These are phyloP conservation scores for Dolichoris vasculosae DNA, from an alignment of 1,140 invertebrate species.

Conservation along the genomic window DNA sequence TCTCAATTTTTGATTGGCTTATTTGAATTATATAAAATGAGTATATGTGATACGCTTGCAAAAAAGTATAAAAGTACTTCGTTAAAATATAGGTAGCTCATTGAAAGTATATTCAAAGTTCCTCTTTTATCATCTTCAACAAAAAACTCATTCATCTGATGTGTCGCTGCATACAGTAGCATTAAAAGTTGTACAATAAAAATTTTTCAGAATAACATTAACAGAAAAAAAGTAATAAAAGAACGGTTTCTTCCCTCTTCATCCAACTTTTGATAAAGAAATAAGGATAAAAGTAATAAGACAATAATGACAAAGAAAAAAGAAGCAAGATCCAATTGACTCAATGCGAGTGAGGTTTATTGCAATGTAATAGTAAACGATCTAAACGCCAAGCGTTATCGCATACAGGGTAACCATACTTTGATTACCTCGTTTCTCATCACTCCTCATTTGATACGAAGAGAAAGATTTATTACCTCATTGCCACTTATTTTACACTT, in stretches of 20 bases:
- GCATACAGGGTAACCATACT: slow-evolving; percentile 40
- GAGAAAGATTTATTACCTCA: slow-evolving; percentile 43
- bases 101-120: neutral
- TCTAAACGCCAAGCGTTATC: slow-evolving; percentile 41
- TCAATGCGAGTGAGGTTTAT: slow-evolving; percentile 21
- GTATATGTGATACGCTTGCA: neutral
- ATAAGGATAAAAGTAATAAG: neutral
- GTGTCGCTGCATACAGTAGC: neutral
- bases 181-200: neutral
- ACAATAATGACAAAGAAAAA: neutral
- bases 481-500: neutral
- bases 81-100: neutral
- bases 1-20: neutral
- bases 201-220: neutral
- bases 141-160: neutral
- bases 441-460: slow-evolving; percentile 6
- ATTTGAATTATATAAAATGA: neutral
- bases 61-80: neutral
- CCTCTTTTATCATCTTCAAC: neutral
- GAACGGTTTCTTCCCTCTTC: neutral
- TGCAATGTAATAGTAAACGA: slow-evolving; percentile 37
- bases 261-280: neutral
- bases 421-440: slow-evolving; percentile 22
- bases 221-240: neutral
- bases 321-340: neutral